Evolutionary conservation across 2,888 invertebrate genomes (phyloP).

Genomic region (Cistogaster globosa): DNA sequence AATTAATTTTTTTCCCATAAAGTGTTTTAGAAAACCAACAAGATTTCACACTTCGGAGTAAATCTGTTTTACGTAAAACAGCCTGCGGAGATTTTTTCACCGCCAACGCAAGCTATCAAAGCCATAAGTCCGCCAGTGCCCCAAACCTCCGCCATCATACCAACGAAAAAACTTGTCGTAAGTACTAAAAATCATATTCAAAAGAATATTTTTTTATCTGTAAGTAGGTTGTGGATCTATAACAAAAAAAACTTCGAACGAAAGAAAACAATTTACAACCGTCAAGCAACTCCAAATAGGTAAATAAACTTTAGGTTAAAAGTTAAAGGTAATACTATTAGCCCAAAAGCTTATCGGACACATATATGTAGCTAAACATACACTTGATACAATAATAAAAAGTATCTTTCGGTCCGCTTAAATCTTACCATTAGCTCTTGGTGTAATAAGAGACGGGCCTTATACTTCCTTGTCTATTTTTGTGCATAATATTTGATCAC

Average conservation of each 20-base stretch:
- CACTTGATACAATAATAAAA: no score
- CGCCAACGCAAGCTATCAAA: constrained; percentile 83
- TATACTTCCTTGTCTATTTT: no score
- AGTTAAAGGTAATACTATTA: background rate
- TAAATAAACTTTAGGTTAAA: background rate
- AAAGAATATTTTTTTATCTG: no score
- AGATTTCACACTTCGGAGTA: constrained; percentile 84
- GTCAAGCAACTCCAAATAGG: no score
- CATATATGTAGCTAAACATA: background rate
- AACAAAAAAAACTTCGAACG: no score
- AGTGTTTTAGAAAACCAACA: constrained; percentile 82
- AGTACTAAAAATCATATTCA: constrained; percentile 74
- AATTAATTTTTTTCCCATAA: constrained; percentile 72
- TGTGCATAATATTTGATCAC: no score
- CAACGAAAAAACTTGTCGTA: constrained; percentile 83
- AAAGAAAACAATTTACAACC: no score
- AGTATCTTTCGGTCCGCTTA: no score
- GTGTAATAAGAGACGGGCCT: no score
- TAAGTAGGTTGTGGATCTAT: no score
- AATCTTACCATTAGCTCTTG: no score
- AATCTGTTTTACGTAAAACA: constrained; percentile 83
- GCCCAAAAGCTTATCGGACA: background rate
- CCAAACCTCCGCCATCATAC: constrained; percentile 80
- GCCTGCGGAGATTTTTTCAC: constrained; percentile 83
- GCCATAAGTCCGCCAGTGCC: constrained; percentile 82